These are phyloP conservation scores for Blastomussa wellsi DNA, from an alignment of 92 coral and sea anemone genomes.

Conservation along the genomic window DNA sequence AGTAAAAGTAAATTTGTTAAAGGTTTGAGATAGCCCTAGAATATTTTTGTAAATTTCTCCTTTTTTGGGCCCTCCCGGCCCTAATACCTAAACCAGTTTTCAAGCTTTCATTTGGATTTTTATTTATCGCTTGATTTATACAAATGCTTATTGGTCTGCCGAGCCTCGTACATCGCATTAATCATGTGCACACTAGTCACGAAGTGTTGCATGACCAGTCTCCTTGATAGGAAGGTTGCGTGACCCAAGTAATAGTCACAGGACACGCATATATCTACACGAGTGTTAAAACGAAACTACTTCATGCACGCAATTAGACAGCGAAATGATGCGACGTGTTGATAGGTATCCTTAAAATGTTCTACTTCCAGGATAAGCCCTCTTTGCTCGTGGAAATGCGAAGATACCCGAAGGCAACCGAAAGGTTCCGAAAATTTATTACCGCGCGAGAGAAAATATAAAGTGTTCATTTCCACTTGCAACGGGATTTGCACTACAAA, in stretches of 20 bases:
- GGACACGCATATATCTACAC: slow-evolving; percentile 5
- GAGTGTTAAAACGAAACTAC: not conserved
- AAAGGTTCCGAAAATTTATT: not conserved
- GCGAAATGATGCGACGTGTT: slow-evolving; percentile 1
- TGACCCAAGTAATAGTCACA: not conserved
- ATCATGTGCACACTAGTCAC: not conserved
- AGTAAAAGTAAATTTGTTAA: slow-evolving; percentile 73
- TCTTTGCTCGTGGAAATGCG: slow-evolving; percentile 13
- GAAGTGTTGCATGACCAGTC: not conserved
- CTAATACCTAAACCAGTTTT: slow-evolving; percentile 24
- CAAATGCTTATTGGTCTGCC: slow-evolving; percentile 33
- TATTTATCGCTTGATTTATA: slow-evolving; percentile 27
- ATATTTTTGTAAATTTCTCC: slow-evolving; percentile 69
- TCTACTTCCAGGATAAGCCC: not conserved
- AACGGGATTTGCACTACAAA: slow-evolving; percentile 1
- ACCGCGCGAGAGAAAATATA: not conserved
- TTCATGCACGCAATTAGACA: not conserved
- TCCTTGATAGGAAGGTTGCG: not conserved
- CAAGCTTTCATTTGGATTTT: slow-evolving; percentile 36
- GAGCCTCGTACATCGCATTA: slow-evolving; percentile 33
- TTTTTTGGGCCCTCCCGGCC: slow-evolving; percentile 21
- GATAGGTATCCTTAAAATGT: not conserved
- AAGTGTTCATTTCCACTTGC: slow-evolving; percentile 1
- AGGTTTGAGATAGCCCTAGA: slow-evolving; percentile 58
- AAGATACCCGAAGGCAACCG: not conserved